Base-by-base conservation (phyloP, 64 coral and sea anemone species). In the Stichodactyla mertensii region DNA sequence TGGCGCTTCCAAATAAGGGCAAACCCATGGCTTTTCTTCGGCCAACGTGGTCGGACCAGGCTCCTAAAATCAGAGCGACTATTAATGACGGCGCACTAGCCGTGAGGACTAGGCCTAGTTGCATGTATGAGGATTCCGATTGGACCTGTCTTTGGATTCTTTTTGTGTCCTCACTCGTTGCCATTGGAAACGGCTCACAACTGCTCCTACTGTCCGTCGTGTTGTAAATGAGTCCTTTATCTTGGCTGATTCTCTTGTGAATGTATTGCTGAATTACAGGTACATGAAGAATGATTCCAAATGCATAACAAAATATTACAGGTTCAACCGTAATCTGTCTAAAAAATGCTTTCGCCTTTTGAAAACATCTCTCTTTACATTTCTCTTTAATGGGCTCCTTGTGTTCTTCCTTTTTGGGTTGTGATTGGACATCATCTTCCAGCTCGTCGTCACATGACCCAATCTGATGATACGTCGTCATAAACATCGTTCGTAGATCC, bases 201-300 rank as follows among this genome's bases (percentile, higher is more conserved):
- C 91, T 98, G 31, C 89, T 98, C 5, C 71, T 56, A 62, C 89
- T 91, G 6, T 93, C 95, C 16, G 95, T 92, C 0, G 83, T 92
- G 71, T 94, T 98, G 53, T 94, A 94, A 6, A 89, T 79, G 79
- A 98, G 57, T 6, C 95, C 95, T 84, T 94, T 94, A 4, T 84
- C 89, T 28, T 91, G 89, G 5, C 86, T 88, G 0, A 98, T 57
- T 77, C 95, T 60, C 18, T 87, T 57, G 28, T 94, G 92, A 59
- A 98, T 92, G 3, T 98, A 98, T 20, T 98, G 95, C 45, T 98
- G 95, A 60, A 98, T 98, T 4, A 98, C 85, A 7, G 95, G 95
- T 27, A 98, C 95, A 54, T 98, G 95, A 71, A 98, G 77, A 60
- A 98, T 91, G 13, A 98, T 92, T 23, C 95, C 93, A 85, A 98